Evolutionary conservation across 35 echinoderm and acorn worm genomes (phyloP).

Genomic region (Ptychodera flava): DNA sequence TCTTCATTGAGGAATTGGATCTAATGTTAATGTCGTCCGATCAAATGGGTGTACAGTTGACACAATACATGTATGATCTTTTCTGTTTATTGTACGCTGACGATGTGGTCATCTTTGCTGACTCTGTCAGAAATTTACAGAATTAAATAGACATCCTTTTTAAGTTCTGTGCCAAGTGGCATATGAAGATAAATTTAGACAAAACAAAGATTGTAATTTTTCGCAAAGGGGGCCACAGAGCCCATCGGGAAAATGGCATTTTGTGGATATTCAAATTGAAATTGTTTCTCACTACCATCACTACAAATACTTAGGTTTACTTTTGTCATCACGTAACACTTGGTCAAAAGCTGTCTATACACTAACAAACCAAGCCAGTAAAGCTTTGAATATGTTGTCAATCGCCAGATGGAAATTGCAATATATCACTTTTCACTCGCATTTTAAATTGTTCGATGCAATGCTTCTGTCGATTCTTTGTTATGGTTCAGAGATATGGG

Average conservation of each 20-base stretch:
- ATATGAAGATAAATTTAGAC: neutral
- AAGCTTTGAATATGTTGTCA: neutral
- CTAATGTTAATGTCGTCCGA: neutral
- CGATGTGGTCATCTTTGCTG: neutral
- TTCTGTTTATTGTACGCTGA: neutral
- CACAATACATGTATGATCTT: neutral
- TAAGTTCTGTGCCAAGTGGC: neutral
- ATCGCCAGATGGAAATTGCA: neutral
- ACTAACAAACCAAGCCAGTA: neutral
- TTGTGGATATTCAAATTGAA: neutral
- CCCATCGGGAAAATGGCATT: neutral
- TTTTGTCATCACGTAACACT: neutral
- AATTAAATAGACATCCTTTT: neutral
- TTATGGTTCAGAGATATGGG: neutral
- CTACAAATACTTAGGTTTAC: neutral
- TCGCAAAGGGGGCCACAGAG: neutral
- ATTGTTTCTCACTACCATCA: neutral
- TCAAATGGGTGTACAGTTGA: neutral
- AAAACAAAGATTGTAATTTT: neutral
- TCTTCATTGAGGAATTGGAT: too few relatives aligned
- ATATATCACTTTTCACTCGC: neutral
- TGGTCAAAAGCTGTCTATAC: neutral
- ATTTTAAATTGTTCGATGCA: neutral
- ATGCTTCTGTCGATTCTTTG: neutral
- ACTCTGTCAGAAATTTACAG: neutral